Percentiles rank a stretch among this genome's conserved stretches.
Evolutionary conservation across 1,140 invertebrate species (phyloP).

Genomic region (Hylaeus volcanicus): DNA sequence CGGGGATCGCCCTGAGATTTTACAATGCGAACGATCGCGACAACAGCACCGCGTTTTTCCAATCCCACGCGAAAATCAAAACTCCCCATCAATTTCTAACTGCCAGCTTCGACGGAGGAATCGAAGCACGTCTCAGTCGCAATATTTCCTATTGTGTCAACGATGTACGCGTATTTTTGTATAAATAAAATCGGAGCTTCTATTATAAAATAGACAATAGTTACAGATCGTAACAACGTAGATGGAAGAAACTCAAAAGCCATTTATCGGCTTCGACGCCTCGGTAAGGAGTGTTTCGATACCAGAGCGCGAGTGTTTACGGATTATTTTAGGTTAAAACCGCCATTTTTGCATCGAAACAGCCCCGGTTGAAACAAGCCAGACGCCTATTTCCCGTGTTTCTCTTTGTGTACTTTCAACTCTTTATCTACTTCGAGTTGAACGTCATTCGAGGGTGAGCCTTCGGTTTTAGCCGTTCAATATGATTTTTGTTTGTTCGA

Average conservation of each 20-base stretch:
- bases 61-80: not conserved
- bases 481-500: not conserved
- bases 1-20: not conserved
- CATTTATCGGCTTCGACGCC: not conserved
- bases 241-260: too few relatives aligned
- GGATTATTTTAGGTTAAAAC: conserved; percentile 15
- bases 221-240: not conserved
- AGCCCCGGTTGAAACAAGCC: not conserved
- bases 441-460: not conserved
- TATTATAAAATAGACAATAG: not conserved
- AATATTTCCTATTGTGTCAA: not conserved
- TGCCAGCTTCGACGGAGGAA: not conserved
- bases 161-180: not conserved
- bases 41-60: not conserved
- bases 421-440: not conserved
- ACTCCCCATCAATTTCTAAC: not conserved
- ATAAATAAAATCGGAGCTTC: not conserved
- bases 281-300: not conserved
- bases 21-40: not conserved
- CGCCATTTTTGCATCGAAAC: not conserved
- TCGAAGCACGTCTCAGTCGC: not conserved
- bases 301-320: not conserved
- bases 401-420: not conserved
- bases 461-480: not conserved
- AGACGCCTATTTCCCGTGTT: not conserved